phyloP scores from a whole-genome alignment of 2,888 invertebrate species.

The Drosophila birchii region DNA sequence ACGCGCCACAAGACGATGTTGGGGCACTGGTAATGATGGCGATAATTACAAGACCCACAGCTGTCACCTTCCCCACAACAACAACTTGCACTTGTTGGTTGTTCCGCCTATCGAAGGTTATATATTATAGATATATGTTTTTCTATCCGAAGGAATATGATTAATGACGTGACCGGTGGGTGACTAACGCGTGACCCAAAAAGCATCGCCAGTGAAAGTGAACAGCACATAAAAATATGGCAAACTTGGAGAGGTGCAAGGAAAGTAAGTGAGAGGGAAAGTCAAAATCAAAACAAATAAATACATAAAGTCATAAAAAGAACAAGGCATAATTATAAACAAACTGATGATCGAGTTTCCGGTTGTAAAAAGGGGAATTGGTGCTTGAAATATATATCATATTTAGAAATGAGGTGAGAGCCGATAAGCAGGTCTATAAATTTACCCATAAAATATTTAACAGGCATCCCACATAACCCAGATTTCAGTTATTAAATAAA shows the following conservation, averaged over 20 bases:
- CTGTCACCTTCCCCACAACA: conserved; percentile 42
- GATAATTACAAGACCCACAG: conserved; percentile 33
- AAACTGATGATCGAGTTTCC: conserved; percentile 16
- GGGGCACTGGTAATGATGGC: conserved; percentile 12
- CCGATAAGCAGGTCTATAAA: conserved; percentile 21
- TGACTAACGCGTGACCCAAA: conserved; percentile 57
- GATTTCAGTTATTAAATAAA: not conserved
- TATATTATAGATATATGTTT: not conserved
- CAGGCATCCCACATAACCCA: not conserved
- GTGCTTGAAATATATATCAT: too few relatives aligned
- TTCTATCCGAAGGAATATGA: conserved; percentile 42
- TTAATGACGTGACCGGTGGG: conserved; percentile 33
- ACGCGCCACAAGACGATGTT: conserved; percentile 26
- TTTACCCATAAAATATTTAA: not conserved
- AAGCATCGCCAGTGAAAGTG: conserved; percentile 58
- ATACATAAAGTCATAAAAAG: conserved; percentile 20
- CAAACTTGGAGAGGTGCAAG: conserved; percentile 16
- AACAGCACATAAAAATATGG: conserved; percentile 29
- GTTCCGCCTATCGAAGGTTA: conserved; percentile 37
- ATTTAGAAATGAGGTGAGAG: conserved; percentile 1
- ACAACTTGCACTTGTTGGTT: conserved; percentile 31
- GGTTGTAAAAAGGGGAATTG: conserved; percentile 6
- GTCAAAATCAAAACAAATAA: conserved; percentile 26
- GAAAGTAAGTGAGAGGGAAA: conserved; percentile 35
- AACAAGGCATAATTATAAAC: conserved; percentile 13